Evolutionary conservation across 2,113 vertebrate genomes (phyloP).

Genomic region (Crotophaga sulcirostris): DNA sequence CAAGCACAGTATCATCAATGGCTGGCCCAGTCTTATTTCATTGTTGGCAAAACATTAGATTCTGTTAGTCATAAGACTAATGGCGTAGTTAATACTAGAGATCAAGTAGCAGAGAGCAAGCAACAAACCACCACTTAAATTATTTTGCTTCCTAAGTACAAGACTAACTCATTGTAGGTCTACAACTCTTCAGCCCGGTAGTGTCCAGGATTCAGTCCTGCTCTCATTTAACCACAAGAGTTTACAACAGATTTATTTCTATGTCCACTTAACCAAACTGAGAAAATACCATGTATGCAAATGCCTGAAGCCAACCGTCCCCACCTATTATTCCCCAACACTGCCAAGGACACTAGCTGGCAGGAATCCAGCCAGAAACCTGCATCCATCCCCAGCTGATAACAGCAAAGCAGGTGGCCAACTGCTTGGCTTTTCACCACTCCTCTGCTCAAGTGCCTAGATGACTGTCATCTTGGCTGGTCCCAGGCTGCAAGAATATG

Average conservation of each 20-base stretch:
- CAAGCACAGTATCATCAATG: neutral
- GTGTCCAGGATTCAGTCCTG: neutral
- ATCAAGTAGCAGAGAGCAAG: neutral
- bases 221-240: neutral
- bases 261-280: neutral
- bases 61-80: neutral
- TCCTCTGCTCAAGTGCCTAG: neutral
- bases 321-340: neutral
- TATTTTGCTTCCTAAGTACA: neutral
- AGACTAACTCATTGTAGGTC: neutral
- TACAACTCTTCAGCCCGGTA: neutral
- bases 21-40: neutral
- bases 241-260: neutral
- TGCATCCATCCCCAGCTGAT: neutral
- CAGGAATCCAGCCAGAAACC: neutral
- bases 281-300: neutral
- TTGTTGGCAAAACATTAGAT: neutral
- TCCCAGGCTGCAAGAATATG: neutral
- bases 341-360: accelerated
- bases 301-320: neutral
- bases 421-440: accelerated
- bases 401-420: neutral
- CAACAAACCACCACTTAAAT: neutral
- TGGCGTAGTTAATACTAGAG: neutral
- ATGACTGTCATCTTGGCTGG: neutral